A percentile compares a stretch with the other conserved stretches of the same genome.
Evolutionary conservation across 2,797 vertebrate species (phyloP).

Genomic region (Phrynocephalus vlangalii): DNA sequence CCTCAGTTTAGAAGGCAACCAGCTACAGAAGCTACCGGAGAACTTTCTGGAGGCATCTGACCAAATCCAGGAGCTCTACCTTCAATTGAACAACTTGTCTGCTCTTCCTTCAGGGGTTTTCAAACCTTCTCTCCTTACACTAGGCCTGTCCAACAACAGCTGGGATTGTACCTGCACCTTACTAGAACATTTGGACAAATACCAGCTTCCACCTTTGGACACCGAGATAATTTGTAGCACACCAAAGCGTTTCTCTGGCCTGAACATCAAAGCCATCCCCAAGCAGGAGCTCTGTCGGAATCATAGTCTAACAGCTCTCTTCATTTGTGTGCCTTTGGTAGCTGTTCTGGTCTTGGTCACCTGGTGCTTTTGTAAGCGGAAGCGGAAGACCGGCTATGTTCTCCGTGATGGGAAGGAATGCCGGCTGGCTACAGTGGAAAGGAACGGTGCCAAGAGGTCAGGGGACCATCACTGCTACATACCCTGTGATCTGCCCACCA

Average conservation of each 20-base stretch:
- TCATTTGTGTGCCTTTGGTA: slow-evolving; percentile 84
- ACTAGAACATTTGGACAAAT: slow-evolving; percentile 73
- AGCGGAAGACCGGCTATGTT: slow-evolving; percentile 72
- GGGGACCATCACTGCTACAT: slow-evolving; percentile 73
- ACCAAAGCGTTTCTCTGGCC: slow-evolving; percentile 71
- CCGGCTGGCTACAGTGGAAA: slow-evolving; percentile 47
- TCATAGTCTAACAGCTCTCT: slow-evolving; percentile 82
- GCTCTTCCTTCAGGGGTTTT: slow-evolving; percentile 79
- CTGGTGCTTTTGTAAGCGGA: slow-evolving; percentile 86
- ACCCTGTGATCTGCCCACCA: slow-evolving; percentile 47
- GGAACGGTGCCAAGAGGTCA: slow-evolving; percentile 49
- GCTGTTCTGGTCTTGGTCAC: slow-evolving; percentile 77
- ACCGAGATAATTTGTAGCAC: slow-evolving; percentile 76
- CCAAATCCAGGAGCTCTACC: slow-evolving; percentile 78
- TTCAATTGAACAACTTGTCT: slow-evolving; percentile 81
- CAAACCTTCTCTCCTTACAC: slow-evolving; percentile 74
- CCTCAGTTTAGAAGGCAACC: slow-evolving; percentile 84
- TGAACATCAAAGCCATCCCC: slow-evolving; percentile 71
- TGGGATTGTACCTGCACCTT: slow-evolving; percentile 87
- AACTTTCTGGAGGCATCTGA: slow-evolving; percentile 82
- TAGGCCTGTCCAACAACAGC: slow-evolving; percentile 83
- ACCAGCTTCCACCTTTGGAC: not conserved
- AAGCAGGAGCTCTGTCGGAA: slow-evolving; percentile 78
- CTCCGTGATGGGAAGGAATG: slow-evolving; percentile 58
- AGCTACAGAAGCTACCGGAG: slow-evolving; percentile 79